Conservation (phyloP, 2,797 vertebrate genomes). For the Echiichthys vipera region DNA sequence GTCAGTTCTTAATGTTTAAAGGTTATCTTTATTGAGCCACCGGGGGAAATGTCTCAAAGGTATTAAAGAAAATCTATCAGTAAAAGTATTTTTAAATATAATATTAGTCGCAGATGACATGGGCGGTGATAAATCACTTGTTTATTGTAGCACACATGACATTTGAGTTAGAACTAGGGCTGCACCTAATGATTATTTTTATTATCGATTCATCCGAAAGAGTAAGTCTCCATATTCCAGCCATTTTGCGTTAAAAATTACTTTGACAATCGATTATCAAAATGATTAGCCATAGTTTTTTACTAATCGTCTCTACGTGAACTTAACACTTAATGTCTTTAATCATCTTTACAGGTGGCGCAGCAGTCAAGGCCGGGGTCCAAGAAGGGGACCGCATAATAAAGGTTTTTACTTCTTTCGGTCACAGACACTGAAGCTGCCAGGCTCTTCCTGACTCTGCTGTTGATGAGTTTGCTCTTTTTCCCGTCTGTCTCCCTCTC, state of each 20-base stretch:
- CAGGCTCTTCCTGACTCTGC: neutral
- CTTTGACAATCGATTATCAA: no score
- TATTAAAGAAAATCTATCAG: no score
- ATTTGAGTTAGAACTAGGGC: neutral
- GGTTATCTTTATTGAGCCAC: no score
- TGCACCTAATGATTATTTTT: no score
- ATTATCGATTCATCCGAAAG: no score
- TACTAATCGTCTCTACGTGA: neutral
- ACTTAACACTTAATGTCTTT: neutral
- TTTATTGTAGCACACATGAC: no score
- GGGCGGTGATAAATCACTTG: neutral
- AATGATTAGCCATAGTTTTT: no score
- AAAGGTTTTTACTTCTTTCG: slow-evolving; percentile 83
- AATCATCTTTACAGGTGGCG: slow-evolving; percentile 84
- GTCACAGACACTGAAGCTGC: neutral
- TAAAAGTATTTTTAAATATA: neutral
- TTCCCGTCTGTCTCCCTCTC: neutral
- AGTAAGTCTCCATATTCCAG: no score
- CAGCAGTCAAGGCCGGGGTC: slow-evolving; percentile 93
- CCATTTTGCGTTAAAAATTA: no score
- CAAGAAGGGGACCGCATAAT: slow-evolving; percentile 96
- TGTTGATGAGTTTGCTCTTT: neutral
- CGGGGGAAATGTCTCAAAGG: no score
- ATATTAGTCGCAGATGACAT: neutral
- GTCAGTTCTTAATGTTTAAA: no score